Evolutionary conservation across 2,113 vertebrate species (phyloP), one percentile per base, ranked within the genome.

Genomic region (Engraulis encrasicolus): DNA sequence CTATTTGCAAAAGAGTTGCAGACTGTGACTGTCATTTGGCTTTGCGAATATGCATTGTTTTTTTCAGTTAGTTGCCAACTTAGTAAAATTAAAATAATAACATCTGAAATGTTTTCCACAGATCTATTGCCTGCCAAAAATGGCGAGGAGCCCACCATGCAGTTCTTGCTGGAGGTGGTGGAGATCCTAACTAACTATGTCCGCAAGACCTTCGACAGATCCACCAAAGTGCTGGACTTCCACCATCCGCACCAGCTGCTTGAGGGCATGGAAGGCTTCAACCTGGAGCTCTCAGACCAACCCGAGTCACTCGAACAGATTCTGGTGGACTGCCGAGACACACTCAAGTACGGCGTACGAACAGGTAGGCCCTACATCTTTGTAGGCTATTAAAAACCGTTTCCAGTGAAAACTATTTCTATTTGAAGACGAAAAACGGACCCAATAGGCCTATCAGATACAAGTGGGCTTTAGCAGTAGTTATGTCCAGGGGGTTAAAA

Each of bases 241-340:
- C 98, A 99, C 82, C 98, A 99, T 83, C 98, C 98, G 0, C 98
- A 99, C 89, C 98, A 99, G 92, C 96, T 99, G 18, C 93, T 99
- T 85, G 98, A 99, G 85, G 98, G 98, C 78, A 98, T 99, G 95
- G 98, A 99, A 91, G 98, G 98, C 87, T 99, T 99, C 92, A 99
- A 99, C 89, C 93, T 99, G 92, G 98, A 99, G 92, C 96, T 99
- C 71, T 99, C 98, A 0, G 98, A 99, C 92, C 97, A 99, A 86
- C 98, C 98, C 0, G 98, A 99, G 86, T 99, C 98, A n/a, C 93
- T 99, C 89, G 98, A 99, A 92, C 98, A 99, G 94, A 99, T 99
- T 88, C 93, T 99, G 87, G 98, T 99, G 90, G 98, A 99, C 92
- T 99, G 98, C 92, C 95, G 98, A 91, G 98, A 99, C 93, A 99